Conservation (phyloP, 2,888 invertebrate species). For the Tineola bisselliella region DNA sequence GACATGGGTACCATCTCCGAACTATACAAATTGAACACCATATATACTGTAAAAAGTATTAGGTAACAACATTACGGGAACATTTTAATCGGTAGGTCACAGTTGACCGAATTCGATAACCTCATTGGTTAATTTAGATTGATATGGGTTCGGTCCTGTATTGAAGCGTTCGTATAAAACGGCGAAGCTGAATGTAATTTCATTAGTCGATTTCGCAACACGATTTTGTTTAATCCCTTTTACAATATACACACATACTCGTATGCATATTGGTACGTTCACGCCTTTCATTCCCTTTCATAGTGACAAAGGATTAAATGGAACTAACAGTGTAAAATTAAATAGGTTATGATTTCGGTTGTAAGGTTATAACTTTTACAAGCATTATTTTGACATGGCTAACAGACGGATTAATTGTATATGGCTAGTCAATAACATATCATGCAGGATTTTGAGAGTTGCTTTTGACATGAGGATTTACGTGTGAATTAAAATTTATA, state of each 20-base stretch:
- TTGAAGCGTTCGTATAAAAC: slow-evolving; percentile 1
- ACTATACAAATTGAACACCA: background rate
- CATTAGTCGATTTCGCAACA: slow-evolving; percentile 17
- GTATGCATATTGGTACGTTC: slow-evolving; percentile 13
- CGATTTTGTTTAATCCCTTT: slow-evolving; percentile 52
- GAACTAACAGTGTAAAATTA: background rate
- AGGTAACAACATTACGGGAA: slow-evolving; percentile 49
- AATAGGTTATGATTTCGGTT: no score
- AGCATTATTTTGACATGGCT: no score
- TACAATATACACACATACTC: no score
- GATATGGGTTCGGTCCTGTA: slow-evolving; percentile 9
- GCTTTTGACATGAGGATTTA: no score
- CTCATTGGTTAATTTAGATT: slow-evolving; percentile 12
- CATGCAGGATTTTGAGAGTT: no score
- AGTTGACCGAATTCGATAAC: slow-evolving; percentile 35
- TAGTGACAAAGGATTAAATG: no score
- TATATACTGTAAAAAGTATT: slow-evolving; percentile 19
- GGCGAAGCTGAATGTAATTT: background rate
- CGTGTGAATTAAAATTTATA: no score
- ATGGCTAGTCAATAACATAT: background rate
- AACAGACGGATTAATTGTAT: no score
- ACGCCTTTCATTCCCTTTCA: background rate
- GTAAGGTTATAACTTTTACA: no score
- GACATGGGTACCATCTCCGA: slow-evolving; percentile 27
- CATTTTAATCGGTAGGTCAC: slow-evolving; percentile 49